These are phyloP conservation scores for Hyposoter dolosus DNA, from an alignment of 2,888 invertebrate genomes.

Conservation along the genomic window DNA sequence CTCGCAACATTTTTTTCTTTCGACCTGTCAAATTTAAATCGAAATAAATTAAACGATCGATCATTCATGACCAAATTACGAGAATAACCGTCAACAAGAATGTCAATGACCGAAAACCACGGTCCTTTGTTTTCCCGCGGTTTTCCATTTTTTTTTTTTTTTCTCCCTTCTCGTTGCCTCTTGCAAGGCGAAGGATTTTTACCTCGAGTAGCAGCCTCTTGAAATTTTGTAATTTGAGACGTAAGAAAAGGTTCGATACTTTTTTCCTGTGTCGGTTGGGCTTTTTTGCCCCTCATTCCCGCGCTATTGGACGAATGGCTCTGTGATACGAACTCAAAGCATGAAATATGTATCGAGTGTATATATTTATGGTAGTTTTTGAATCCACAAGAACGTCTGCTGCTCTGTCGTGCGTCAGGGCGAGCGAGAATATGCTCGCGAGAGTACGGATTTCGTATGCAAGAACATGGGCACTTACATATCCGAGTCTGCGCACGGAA, in stretches of 20 bases:
- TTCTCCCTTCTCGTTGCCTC: not conserved
- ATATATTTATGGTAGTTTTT: not conserved
- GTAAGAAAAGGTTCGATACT: not conserved
- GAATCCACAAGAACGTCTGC: slow-evolving; percentile 29
- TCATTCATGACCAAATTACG: not conserved
- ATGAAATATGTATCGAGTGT: not conserved
- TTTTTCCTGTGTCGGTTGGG: not conserved
- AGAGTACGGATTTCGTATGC: slow-evolving; percentile 78
- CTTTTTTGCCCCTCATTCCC: not conserved
- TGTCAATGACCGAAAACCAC: not conserved
- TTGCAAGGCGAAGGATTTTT: not conserved
- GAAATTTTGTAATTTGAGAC: not conserved
- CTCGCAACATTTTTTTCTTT: not conserved
- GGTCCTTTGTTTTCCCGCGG: not conserved
- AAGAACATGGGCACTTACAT: slow-evolving; percentile 75
- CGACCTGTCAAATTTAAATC: not conserved
- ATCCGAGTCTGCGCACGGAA: slow-evolving; percentile 82
- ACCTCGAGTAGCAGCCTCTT: not conserved
- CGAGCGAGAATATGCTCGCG: slow-evolving; percentile 28
- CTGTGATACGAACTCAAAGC: not conserved
- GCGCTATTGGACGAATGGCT: not conserved
- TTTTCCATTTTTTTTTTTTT: not conserved
- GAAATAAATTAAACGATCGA: not conserved
- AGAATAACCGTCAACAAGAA: not conserved
- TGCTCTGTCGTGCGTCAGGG: not conserved